Percentiles rank a stretch among this genome's conserved stretches.
These are phyloP conservation scores for Taurulus bubalis DNA, from an alignment of 2,113 vertebrate genomes.

Conservation along the genomic window DNA sequence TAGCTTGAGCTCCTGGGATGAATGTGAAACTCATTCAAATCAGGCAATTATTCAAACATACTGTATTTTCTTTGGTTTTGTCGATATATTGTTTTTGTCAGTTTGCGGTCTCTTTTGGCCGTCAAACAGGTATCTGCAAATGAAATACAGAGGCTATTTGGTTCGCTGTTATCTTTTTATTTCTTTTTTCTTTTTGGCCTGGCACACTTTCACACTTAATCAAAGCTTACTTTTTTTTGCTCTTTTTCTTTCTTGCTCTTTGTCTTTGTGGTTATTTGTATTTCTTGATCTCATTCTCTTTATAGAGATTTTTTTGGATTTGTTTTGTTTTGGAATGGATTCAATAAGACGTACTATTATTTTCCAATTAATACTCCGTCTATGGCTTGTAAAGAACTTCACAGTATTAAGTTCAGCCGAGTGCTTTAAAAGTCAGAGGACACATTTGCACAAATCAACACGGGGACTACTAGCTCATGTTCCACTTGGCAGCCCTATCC, in stretches of 20 bases:
- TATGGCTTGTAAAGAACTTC: background rate
- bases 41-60: background rate
- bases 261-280: background rate
- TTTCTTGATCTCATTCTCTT: background rate
- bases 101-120: too few relatives aligned
- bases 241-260: background rate
- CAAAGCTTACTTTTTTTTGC: background rate
- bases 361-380: background rate
- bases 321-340: background rate
- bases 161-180: background rate
- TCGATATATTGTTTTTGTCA: background rate
- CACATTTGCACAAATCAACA: conserved; percentile 46
- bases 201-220: background rate
- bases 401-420: conserved; percentile 7
- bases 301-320: background rate
- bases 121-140: background rate
- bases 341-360: background rate
- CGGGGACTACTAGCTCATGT: conserved; percentile 31
- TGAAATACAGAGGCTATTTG: background rate
- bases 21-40: background rate
- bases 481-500: conserved; percentile 35
- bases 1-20: background rate
- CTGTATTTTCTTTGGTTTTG: background rate
- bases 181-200: background rate
- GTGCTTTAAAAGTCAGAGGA: conserved; percentile 25